phyloP scores from a whole-genome alignment of 2,797 vertebrate genomes.

The Enteromius radiatus region DNA sequence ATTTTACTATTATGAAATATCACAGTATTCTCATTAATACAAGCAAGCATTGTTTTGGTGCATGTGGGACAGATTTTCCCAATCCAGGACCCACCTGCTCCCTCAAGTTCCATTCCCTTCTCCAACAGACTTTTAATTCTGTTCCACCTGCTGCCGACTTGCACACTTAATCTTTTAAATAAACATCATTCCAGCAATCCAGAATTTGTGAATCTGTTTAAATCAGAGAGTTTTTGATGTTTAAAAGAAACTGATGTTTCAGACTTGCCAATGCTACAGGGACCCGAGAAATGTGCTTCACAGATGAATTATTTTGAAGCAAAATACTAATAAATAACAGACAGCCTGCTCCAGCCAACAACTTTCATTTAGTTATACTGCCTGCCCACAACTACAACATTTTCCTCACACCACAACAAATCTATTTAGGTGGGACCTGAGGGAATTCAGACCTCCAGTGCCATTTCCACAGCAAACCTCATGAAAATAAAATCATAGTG shows the following conservation, averaged over 20 bases:
- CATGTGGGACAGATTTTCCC: background rate
- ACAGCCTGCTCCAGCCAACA: background rate
- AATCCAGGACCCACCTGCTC: background rate
- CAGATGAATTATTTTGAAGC: background rate
- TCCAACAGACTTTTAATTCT: background rate
- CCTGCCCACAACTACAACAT: background rate
- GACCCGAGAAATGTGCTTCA: background rate
- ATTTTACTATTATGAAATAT: background rate
- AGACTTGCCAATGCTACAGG: background rate
- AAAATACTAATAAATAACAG: background rate
- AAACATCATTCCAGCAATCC: background rate
- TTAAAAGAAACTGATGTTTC: background rate
- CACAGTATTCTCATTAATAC: background rate
- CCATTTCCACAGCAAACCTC: conserved; percentile 15
- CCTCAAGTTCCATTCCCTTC: background rate
- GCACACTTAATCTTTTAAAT: background rate
- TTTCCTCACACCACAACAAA: background rate
- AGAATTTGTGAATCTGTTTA: background rate
- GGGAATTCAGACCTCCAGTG: background rate
- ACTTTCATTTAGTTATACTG: background rate
- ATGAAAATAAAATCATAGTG: background rate
- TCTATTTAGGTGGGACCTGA: background rate
- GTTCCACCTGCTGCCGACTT: background rate
- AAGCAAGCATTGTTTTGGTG: background rate
- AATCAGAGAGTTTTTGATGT: background rate